Conservation (phyloP, 2,113 vertebrate species). For the Egretta garzetta region DNA sequence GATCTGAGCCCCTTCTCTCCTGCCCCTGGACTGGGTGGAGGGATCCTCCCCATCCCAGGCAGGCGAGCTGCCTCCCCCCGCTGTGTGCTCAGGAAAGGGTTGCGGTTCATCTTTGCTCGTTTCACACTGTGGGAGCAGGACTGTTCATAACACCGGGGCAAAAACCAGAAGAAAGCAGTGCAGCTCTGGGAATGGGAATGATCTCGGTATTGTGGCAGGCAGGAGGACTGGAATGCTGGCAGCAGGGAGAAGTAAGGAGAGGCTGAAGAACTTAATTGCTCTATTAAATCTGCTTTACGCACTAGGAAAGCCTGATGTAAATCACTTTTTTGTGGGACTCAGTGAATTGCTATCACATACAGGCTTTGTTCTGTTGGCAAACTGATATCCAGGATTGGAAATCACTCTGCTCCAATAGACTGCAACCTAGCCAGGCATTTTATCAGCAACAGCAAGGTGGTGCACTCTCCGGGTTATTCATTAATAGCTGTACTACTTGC, state of each 20-base stretch:
- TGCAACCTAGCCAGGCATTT: not conserved
- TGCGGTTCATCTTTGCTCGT: not conserved
- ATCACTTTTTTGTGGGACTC: not conserved
- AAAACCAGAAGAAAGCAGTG: not conserved
- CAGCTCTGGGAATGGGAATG: not conserved
- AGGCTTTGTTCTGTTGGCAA: not conserved
- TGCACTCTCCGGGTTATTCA: not conserved
- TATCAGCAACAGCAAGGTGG: not conserved
- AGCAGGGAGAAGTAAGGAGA: not conserved
- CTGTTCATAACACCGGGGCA: not conserved
- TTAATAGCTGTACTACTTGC: not conserved
- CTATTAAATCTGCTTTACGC: not conserved
- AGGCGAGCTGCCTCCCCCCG: not conserved
- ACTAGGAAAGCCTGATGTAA: not conserved
- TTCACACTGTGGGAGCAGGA: not conserved
- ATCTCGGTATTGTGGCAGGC: accelerated
- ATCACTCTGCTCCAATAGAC: not conserved
- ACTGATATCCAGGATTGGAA: not conserved
- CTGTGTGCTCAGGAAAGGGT: accelerated
- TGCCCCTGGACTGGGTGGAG: not conserved
- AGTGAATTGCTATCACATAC: not conserved
- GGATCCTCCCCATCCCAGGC: not conserved
- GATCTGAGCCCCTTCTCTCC: not conserved
- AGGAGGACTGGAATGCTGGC: not conserved
- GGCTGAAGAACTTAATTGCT: not conserved